Evolutionary conservation across 30 jellyfish, hydroid and myxozoan genomes (phyloP).

Genomic region (Rhopilema esculentum): DNA sequence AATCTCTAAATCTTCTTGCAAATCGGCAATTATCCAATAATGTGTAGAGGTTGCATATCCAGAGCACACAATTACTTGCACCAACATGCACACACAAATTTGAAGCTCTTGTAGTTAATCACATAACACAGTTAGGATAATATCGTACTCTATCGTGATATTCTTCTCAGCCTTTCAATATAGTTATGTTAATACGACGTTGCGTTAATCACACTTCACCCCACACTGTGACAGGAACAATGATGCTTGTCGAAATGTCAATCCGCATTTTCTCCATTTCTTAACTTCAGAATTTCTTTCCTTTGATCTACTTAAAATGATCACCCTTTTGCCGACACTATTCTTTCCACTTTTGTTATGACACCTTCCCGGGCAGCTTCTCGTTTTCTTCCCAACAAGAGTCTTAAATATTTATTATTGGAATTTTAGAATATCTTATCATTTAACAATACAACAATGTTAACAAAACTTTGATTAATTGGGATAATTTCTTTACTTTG

Average conservation of each 20-base stretch:
- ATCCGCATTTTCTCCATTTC: background rate
- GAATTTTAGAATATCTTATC: background rate
- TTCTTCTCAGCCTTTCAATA: background rate
- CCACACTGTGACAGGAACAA: background rate
- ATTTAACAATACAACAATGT: too few relatives aligned
- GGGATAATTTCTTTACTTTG: too few relatives aligned
- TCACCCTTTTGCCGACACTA: background rate
- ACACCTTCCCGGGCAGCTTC: background rate
- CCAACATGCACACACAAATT: background rate
- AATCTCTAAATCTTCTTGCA: background rate
- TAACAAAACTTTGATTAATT: too few relatives aligned
- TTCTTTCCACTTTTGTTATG: background rate
- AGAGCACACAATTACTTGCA: too few relatives aligned
- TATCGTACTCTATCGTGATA: background rate
- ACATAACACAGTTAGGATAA: background rate
- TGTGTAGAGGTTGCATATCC: background rate
- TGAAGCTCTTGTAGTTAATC: background rate
- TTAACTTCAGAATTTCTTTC: background rate
- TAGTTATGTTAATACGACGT: background rate
- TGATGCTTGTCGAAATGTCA: background rate
- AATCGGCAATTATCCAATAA: background rate
- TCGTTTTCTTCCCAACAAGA: background rate
- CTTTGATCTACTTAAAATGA: background rate
- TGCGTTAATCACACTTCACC: background rate
- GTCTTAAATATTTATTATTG: background rate